Conservation (phyloP, 2,797 vertebrate genomes). For the Alauda arvensis region DNA sequence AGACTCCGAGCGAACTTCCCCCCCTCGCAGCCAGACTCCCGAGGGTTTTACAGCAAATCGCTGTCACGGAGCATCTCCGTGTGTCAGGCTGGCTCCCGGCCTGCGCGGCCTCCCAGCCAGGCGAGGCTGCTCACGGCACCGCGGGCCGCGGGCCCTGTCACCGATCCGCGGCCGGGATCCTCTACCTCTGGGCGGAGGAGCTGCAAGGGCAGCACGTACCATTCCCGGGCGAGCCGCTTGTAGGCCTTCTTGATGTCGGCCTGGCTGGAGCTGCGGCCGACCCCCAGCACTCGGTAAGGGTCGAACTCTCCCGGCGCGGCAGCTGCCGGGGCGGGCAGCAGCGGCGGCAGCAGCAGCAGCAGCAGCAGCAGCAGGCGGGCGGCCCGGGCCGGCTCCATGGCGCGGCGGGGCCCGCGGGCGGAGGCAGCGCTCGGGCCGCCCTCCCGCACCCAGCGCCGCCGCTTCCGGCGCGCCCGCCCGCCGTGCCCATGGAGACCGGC, state of each 20-base stretch:
- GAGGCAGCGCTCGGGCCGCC: not conserved
- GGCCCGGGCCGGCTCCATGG: not conserved
- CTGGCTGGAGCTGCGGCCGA: conserved; percentile 75
- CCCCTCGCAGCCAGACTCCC: not conserved
- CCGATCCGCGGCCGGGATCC: not conserved
- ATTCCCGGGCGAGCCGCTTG: conserved; percentile 85
- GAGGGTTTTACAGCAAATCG: not conserved
- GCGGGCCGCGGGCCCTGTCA: not conserved
- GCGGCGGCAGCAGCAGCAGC: not conserved
- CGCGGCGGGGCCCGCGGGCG: not conserved
- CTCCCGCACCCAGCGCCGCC: not conserved
- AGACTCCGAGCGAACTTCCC: not conserved
- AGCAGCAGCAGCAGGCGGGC: not conserved
- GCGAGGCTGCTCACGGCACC: not conserved
- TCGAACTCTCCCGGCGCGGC: conserved; percentile 70
- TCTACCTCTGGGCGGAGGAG: too few relatives aligned
- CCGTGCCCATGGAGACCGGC: not conserved
- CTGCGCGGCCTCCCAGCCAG: not conserved
- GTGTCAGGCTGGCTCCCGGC: not conserved
- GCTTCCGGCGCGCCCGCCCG: conserved; percentile 5
- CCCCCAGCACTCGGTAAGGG: conserved; percentile 81
- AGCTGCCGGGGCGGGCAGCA: not conserved
- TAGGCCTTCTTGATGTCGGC: conserved; percentile 88
- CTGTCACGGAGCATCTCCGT: not conserved
- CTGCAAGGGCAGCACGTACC: conserved; percentile 8